phyloP scores from a whole-genome alignment of 2,113 vertebrate genomes.

The Macrotis lagotis region DNA sequence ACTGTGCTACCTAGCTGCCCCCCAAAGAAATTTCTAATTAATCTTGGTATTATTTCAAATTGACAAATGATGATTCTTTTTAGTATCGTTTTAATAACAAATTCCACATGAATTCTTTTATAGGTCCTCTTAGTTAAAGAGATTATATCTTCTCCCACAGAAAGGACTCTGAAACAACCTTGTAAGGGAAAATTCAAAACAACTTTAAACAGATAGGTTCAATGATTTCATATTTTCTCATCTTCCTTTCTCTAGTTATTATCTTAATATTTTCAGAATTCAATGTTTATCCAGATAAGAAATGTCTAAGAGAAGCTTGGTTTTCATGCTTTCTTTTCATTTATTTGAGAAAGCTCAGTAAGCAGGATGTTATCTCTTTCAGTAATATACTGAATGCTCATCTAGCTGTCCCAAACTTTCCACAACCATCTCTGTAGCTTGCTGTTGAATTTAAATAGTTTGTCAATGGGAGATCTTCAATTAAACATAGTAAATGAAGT shows the following conservation, averaged over 20 bases:
- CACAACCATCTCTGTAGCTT: not conserved
- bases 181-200: not conserved
- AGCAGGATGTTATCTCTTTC: not conserved
- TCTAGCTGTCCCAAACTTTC: not conserved
- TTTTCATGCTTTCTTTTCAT: not conserved
- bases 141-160: not conserved
- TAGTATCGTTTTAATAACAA: not conserved
- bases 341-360: not conserved
- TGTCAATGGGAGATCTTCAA: not conserved
- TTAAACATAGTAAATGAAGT: not conserved
- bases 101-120: not conserved
- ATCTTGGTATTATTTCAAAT: not conserved
- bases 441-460: not conserved
- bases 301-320: not conserved
- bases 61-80: not conserved
- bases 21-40: not conserved
- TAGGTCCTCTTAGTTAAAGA: not conserved
- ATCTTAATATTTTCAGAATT: not conserved
- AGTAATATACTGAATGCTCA: not conserved
- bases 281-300: conserved; percentile 2
- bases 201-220: conserved; percentile 5
- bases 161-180: not conserved
- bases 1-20: no score
- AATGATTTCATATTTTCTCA: conserved; percentile 32
- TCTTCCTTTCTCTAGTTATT: not conserved